Conservation (phyloP, 2,888 invertebrate species). For the Acronicta aceris region DNA sequence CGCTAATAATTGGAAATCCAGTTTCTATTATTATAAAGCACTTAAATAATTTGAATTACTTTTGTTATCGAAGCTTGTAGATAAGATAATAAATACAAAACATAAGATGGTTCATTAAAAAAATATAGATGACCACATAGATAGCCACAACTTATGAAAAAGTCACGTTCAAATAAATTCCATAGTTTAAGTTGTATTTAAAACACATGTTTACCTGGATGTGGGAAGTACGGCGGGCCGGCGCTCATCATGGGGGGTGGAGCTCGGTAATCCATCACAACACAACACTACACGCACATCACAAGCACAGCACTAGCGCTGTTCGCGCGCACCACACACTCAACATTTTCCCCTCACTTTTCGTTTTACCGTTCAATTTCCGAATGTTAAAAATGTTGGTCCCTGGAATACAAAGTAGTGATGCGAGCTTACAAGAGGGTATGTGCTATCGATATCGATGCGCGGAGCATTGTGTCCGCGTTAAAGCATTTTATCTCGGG, state of each 20-base stretch:
- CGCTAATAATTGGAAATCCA: too few relatives aligned
- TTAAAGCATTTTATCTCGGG: conserved; percentile 61
- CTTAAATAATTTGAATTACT: too few relatives aligned
- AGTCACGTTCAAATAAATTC: too few relatives aligned
- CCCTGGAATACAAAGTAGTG: conserved; percentile 50
- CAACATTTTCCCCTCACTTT: conserved; percentile 50
- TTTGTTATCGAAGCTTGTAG: too few relatives aligned
- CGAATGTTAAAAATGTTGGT: conserved; percentile 50
- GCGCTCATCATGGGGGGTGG: conserved; percentile 80
- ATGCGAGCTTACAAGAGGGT: conserved; percentile 31
- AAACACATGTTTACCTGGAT: conserved; percentile 75
- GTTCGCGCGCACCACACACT: conserved; percentile 39
- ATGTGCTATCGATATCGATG: conserved; percentile 53
- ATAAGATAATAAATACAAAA: too few relatives aligned
- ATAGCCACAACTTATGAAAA: too few relatives aligned
- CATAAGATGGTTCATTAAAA: too few relatives aligned
- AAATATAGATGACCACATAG: too few relatives aligned
- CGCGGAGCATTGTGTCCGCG: conserved; percentile 57
- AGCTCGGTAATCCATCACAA: conserved; percentile 83
- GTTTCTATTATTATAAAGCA: too few relatives aligned
- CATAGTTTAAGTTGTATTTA: neutral
- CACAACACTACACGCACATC: conserved; percentile 69
- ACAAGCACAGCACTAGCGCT: conserved; percentile 62
- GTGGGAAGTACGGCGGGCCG: conserved; percentile 81
- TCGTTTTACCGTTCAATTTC: conserved; percentile 54